Conservation (phyloP, 53 echinoderm and acorn worm species). For the Hippasteria phrygiana region DNA sequence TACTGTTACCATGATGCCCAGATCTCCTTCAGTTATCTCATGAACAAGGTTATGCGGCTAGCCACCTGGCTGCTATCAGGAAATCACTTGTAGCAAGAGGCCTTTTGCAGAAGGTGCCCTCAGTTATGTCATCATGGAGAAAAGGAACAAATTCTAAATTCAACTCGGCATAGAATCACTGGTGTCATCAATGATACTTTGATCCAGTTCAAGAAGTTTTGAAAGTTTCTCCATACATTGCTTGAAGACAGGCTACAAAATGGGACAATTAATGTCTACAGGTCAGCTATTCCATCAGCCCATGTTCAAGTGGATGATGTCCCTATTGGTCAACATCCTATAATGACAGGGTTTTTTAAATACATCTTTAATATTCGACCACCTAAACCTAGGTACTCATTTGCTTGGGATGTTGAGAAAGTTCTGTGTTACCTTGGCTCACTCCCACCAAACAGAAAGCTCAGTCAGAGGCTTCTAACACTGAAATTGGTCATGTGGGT, state of each 20-base stretch:
- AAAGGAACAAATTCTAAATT: slow-evolving; percentile 21
- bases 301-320: too few species aligned
- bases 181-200: slow-evolving; percentile 29
- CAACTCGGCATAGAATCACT: slow-evolving; percentile 2
- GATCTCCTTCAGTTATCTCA: slow-evolving; percentile 9
- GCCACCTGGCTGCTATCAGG: slow-evolving; percentile 37
- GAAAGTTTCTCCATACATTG: background rate
- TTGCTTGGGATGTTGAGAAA: slow-evolving; percentile 30
- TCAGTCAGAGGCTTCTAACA: slow-evolving; percentile 17
- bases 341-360: too few species aligned
- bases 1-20: background rate
- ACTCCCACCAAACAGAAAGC: background rate
- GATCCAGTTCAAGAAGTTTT: slow-evolving; percentile 45
- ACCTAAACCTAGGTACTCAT: slow-evolving; percentile 24
- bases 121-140: slow-evolving; percentile 48
- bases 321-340: slow-evolving; percentile 24
- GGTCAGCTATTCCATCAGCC: slow-evolving; percentile 20
- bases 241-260: too few species aligned
- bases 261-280: slow-evolving; percentile 46
- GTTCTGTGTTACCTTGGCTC: slow-evolving; percentile 12
- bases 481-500: slow-evolving; percentile 52
- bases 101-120: slow-evolving; percentile 2
- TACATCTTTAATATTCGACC: too few species aligned
- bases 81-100: slow-evolving; percentile 1
- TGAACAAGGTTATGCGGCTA: slow-evolving; percentile 30